Evolutionary conservation across 2,113 vertebrate species (phyloP).

Genomic region (Struthio camelus): DNA sequence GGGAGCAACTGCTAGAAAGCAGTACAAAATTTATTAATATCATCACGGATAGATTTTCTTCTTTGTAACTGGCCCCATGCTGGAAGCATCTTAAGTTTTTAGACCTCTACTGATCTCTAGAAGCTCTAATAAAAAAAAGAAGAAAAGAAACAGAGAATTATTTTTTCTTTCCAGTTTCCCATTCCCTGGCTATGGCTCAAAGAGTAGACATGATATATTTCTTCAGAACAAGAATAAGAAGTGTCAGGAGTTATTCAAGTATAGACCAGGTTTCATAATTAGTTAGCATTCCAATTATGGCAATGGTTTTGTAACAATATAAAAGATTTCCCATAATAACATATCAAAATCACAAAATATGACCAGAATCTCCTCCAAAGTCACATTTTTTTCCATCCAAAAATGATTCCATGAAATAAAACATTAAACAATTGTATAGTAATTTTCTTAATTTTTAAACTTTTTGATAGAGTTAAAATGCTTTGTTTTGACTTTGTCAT

Average conservation of each 20-base stretch:
- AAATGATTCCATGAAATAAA: neutral
- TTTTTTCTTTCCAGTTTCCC: neutral
- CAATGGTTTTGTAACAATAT: neutral
- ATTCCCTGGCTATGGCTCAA: neutral
- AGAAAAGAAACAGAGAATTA: rapidly evolving
- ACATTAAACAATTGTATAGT: neutral
- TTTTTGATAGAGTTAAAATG: neutral
- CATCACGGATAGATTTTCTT: neutral
- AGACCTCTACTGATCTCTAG: neutral
- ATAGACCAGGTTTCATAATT: neutral
- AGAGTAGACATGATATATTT: neutral
- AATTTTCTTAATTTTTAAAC: neutral
- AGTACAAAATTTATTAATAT: neutral
- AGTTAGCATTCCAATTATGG: neutral
- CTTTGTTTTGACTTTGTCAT: neutral
- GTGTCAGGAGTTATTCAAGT: neutral
- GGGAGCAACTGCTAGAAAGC: neutral
- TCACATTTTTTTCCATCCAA: neutral
- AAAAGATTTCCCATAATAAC: neutral
- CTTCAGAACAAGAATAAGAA: neutral
- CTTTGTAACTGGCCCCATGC: neutral
- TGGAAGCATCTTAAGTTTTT: neutral
- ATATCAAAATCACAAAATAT: neutral
- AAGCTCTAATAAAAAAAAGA: neutral
- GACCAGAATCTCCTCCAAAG: neutral